phyloP scores from a whole-genome alignment of 2,888 invertebrate genomes.

The Eugnorisma glareosa region DNA sequence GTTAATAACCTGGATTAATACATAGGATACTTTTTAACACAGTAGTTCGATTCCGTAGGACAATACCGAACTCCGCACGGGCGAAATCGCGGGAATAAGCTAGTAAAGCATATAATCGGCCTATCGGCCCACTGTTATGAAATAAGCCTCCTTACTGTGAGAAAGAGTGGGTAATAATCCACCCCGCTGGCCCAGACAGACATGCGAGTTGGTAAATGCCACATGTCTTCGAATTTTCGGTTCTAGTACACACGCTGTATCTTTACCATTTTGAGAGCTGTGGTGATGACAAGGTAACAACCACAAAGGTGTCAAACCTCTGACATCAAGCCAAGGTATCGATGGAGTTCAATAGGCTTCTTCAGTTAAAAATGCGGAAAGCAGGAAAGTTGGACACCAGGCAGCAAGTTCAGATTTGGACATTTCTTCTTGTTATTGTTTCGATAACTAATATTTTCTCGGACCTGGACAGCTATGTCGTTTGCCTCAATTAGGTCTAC shows the following conservation, averaged over 20 bases:
- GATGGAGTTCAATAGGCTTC: too few relatives aligned
- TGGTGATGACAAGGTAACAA: background rate
- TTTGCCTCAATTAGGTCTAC: background rate
- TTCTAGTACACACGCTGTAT: background rate
- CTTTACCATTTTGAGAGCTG: background rate
- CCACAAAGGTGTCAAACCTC: background rate
- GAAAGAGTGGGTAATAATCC: background rate
- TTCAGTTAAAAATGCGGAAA: too few relatives aligned
- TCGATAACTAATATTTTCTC: too few relatives aligned
- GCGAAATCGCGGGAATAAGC: too few relatives aligned
- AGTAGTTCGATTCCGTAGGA: too few relatives aligned
- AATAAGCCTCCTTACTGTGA: too few relatives aligned
- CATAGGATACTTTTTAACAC: background rate
- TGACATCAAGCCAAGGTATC: background rate
- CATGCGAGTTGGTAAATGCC: background rate
- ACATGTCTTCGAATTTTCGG: background rate
- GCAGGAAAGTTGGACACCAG: background rate
- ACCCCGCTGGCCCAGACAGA: too few relatives aligned
- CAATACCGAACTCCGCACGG: too few relatives aligned
- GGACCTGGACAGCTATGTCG: background rate
- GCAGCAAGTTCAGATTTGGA: background rate
- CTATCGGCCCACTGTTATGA: background rate
- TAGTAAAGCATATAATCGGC: background rate
- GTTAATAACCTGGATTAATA: background rate
- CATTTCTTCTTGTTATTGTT: background rate